A percentile compares a stretch with the other conserved stretches of the same genome.
Conservation (phyloP, 2,797 vertebrate genomes). For the Amblyraja radiata region DNA sequence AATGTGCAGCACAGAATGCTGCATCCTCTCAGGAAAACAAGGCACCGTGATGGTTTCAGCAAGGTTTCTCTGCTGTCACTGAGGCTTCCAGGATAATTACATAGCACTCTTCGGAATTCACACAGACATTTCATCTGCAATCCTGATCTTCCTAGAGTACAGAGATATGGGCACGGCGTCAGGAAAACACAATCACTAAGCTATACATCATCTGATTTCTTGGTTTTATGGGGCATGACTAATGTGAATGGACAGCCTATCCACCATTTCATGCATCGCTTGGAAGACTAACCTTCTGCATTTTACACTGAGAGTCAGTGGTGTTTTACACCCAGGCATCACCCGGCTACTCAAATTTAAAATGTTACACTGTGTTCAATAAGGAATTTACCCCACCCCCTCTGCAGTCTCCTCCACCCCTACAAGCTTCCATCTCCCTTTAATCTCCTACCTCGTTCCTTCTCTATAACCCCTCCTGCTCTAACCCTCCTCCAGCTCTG, state of each 20-base stretch:
- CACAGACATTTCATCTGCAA: slow-evolving; percentile 46
- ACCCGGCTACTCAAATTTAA: not conserved
- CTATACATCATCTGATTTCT: not conserved
- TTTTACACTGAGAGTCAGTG: not conserved
- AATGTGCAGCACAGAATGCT: slow-evolving; percentile 55
- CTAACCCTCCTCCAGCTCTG: no score
- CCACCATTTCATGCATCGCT: no score
- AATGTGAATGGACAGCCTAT: not conserved
- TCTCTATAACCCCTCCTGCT: no score
- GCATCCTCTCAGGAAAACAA: slow-evolving; percentile 67
- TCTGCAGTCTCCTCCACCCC: no score
- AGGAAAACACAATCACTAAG: not conserved
- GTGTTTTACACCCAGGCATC: not conserved
- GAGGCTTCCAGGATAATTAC: slow-evolving; percentile 70
- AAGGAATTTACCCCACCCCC: no score
- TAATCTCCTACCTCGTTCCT: no score
- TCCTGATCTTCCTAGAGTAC: not conserved
- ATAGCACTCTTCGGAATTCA: slow-evolving; percentile 56
- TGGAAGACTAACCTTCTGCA: not conserved
- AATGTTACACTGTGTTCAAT: not conserved
- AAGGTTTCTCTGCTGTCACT: slow-evolving; percentile 65
- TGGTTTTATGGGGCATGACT: not conserved
- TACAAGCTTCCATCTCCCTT: no score
- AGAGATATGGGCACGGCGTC: not conserved
- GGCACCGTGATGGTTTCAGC: slow-evolving; percentile 71